Conservation (phyloP, 2,888 invertebrate genomes). For the Drosophila merina region DNA sequence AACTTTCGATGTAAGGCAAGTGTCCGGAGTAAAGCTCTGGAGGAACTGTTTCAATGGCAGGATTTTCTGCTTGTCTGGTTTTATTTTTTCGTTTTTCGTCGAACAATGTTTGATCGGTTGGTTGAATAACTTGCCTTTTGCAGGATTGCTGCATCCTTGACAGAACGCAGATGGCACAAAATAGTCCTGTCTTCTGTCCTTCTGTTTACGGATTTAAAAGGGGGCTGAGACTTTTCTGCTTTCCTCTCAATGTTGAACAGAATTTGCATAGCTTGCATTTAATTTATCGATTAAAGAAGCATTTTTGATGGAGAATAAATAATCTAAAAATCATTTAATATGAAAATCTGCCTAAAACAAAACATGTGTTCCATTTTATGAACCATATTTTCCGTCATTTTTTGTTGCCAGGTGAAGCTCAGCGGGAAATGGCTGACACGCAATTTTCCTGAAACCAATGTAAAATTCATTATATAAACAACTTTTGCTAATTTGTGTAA, state of each 20-base stretch:
- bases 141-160: constrained; percentile 40
- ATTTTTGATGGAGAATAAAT: no score
- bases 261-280: constrained; percentile 40
- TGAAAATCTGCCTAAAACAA: neutral
- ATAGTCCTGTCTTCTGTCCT: constrained; percentile 13
- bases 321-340: no score
- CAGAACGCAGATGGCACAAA: constrained; percentile 29
- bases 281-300: constrained; percentile 6
- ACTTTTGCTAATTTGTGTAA: constrained; percentile 70
- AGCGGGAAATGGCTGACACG: constrained; percentile 26
- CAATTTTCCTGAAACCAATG: constrained; percentile 43
- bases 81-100: constrained; percentile 50
- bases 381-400: constrained; percentile 13
- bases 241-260: neutral
- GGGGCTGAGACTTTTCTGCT: neutral
- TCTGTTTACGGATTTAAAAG: neutral
- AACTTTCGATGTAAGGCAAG: constrained; percentile 16
- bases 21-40: constrained; percentile 12
- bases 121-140: constrained; percentile 28
- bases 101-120: constrained; percentile 38
- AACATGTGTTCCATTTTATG: constrained; percentile 5
- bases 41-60: constrained; percentile 65
- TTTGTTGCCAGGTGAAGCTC: constrained; percentile 11
- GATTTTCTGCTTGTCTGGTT: constrained; percentile 55
- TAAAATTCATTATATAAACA: constrained; percentile 72